These are phyloP conservation scores for Fragum sueziense DNA, from an alignment of 2,888 invertebrate genomes.

Conservation along the genomic window DNA sequence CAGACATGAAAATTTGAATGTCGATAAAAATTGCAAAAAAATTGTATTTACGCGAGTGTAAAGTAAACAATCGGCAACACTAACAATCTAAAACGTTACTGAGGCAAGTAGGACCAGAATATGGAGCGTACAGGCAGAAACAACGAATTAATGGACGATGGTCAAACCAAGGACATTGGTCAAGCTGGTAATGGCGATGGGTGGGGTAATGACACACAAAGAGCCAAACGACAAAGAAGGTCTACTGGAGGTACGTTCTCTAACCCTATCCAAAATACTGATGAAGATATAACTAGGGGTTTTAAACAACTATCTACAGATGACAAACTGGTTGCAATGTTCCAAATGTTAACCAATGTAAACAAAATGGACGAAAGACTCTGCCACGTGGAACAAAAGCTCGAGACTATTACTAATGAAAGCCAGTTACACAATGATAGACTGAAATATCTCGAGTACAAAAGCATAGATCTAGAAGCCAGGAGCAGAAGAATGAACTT, in stretches of 20 bases:
- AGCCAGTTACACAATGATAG: background rate
- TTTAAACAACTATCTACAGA: slow-evolving; percentile 7
- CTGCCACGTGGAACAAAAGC: background rate
- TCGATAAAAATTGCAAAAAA: too few relatives aligned
- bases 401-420: background rate
- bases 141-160: too few relatives aligned
- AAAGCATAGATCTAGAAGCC: slow-evolving; percentile 19
- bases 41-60: too few relatives aligned
- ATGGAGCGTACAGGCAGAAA: too few relatives aligned
- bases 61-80: too few relatives aligned
- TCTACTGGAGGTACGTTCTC: slow-evolving; percentile 6
- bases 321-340: slow-evolving; percentile 10
- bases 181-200: background rate
- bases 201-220: background rate
- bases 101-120: too few relatives aligned
- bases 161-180: too few relatives aligned
- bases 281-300: background rate
- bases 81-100: too few relatives aligned
- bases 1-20: too few relatives aligned
- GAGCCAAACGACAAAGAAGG: background rate
- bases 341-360: background rate
- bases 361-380: slow-evolving; percentile 8
- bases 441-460: slow-evolving; percentile 8
- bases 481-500: too few relatives aligned
- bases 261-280: too few relatives aligned